Base-by-base conservation (phyloP, 2,797 vertebrate species). In the Menidia menidia region DNA sequence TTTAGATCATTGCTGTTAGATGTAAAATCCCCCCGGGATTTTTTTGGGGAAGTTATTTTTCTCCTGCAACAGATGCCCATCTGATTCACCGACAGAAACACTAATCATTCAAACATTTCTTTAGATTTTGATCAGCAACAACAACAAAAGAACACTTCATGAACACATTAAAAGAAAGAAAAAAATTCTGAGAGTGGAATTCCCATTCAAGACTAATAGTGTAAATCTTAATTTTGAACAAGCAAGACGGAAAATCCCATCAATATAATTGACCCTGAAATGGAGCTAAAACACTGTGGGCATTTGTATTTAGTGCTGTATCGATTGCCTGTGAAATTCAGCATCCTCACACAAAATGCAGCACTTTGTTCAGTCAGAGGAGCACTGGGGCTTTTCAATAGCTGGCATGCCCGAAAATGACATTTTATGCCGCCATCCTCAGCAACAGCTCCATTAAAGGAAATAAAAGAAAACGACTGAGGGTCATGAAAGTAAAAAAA, bases 261-360 rank as follows among this genome's bases (percentile, higher is more conserved):
- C 65, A 56, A 71, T 71, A 78, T 44, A 70, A 86, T 35, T 80
- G 71, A 80, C 43, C 64, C 62, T 69, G 63, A 78, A 69, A 68
- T 59, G 14, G 62, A 80, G 75, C 56, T 68, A 35, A 68, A 81
- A 74, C 55, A 63, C 43, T 39, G 12, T n/a, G 30, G 44, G 60
- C 58, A 33, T 48, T 69, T 77, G 81, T 64, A 73, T 82, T 81
- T 69, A 68, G 51, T 3, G 10, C 60, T 16, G 50, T 60, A 83
- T 73, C 51, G 73, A 84, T 71, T 74, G 56, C 43, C 70, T 75
- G 54, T 43, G 71, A 67, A 80, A 78, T 44, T 58, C 30, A 52
- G 42, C 48, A 52, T 35, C 31, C 6, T 59, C 55, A 51, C n/a
- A 60, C 30, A 64, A 48, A 65, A 35, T 1, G 14, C 52, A 45